Base-by-base conservation (phyloP, 2,113 vertebrate species). In the Tor tambroides region DNA sequence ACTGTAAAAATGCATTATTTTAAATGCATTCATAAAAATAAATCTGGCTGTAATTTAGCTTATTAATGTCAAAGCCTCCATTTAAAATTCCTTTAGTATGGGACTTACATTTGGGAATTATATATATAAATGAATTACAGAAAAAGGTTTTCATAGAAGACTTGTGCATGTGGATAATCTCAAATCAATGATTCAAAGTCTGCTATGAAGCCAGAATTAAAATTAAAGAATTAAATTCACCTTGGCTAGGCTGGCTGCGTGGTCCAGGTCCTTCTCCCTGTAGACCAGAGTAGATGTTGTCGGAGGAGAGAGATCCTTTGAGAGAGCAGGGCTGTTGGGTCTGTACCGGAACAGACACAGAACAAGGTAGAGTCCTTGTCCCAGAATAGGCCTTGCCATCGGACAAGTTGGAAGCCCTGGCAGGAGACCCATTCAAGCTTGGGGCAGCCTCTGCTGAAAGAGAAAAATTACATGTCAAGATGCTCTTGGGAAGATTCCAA, bases 281-380 rank as follows among this genome's bases (percentile, higher is more conserved):
- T 84, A 96, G 94, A 89, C 97, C 96, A 32, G 96, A 95, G 89
- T 97, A 99, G 95, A 99, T 97, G 84, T 96, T 94, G 93, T 99
- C 98, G 72, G 97, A 97, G 35, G 98, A 99, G 92, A 99, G 91
- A 65, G 98, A 99, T 91, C 97, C 96, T 91, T 98, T 98, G 92
- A 99, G 97, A 46, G 98, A 99, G 92, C 98, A 99, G 23, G 98
- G 98, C 94, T 99, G 98, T 94, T 98, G 97, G 4, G 98, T 99
- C 91, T 99, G 98, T 89, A 99, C 95, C 0, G 95, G 97, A 91
- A 97, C 97, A 21, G 94, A 90, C 80, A 91, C 88, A 2, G 93
- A 93, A 90, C 89, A 92, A 41, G 94, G 94, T 54, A 94, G 87
- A 87, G 94, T 92, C 77, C 92, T 91, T 2, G 94, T 93, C 82